Evolutionary conservation across 2,113 vertebrate genomes (phyloP), one percentile per base, ranked within the genome.

Genomic region (Coregonus clupeaformis): DNA sequence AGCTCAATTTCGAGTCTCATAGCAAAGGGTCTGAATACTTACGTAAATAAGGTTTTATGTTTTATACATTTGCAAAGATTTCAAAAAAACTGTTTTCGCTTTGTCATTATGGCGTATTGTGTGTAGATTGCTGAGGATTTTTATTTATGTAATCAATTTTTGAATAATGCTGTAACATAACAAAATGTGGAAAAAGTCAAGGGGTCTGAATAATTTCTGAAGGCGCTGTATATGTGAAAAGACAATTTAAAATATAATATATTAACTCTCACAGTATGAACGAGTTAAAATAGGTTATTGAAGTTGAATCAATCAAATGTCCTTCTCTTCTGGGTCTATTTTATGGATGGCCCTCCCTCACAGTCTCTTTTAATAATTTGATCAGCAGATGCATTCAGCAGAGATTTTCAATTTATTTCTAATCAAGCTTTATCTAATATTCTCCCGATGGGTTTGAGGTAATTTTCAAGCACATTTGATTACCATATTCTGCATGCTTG

Each of bases 381-480:
- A 92, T 90, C 87, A 89, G 86, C 80, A 81, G 85, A 92, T 84
- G 88, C 88, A 89, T 90, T 91, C 90, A 91, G 89, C 77, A 89
- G 90, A 91, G 91, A 91, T 92, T 93, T 93, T 90, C 90, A 93
- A 93, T 93, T 93, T 93, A 93, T 93, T 93, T 93, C 92, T 91
- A 92, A 93, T 93, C 90, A 93, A 90, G 89, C 90, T 90, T 93
- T 91, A 94, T 93, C 89, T 94, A 94, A 93, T 93, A 92, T 92
- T 92, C 91, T 91, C 91, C 85, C 85, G 90, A 93, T 93, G 91
- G 91, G 88, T 91, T 91, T 87, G 83, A 84, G 87, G 86, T 89
- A 85, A 91, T 92, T 91, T 91, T 81, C 76, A 70, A 88, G 85
- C 86, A 86, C 84, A 90, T 92, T 93, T 90, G 90, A 91, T 93